Conservation (phyloP, 2,113 vertebrate species). For the Phrynosoma platyrhinos region DNA sequence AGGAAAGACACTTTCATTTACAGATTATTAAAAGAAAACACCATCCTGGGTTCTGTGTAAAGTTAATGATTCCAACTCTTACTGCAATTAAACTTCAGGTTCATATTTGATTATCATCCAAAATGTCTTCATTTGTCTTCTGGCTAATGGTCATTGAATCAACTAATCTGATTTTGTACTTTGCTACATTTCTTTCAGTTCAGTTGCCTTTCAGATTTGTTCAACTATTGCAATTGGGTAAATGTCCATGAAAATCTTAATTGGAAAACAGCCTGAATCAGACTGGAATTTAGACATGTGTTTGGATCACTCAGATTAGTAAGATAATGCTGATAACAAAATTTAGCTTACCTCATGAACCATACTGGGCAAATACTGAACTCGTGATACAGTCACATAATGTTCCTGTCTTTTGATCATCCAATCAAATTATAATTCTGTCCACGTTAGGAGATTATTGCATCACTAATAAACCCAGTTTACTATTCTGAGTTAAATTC, state of each 20-base stretch:
- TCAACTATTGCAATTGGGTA: background rate
- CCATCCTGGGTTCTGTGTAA: background rate
- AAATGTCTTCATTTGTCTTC: background rate
- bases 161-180: conserved; percentile 2
- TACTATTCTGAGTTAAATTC: no score
- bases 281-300: background rate
- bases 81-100: background rate
- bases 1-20: background rate
- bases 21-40: rapidly evolving
- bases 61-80: background rate
- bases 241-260: background rate
- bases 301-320: background rate
- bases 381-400: background rate
- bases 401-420: background rate
- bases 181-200: background rate
- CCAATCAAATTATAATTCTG: background rate
- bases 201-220: background rate
- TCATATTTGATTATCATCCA: background rate
- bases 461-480: no score
- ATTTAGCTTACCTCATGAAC: background rate
- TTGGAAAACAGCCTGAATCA: background rate
- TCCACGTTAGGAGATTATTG: background rate
- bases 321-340: background rate
- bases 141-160: background rate
- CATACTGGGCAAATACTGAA: background rate